Percentiles rank a stretch among this genome's conserved stretches.
Evolutionary conservation across 1,140 invertebrate species (phyloP).

Genomic region (Onthophagus taurus): DNA sequence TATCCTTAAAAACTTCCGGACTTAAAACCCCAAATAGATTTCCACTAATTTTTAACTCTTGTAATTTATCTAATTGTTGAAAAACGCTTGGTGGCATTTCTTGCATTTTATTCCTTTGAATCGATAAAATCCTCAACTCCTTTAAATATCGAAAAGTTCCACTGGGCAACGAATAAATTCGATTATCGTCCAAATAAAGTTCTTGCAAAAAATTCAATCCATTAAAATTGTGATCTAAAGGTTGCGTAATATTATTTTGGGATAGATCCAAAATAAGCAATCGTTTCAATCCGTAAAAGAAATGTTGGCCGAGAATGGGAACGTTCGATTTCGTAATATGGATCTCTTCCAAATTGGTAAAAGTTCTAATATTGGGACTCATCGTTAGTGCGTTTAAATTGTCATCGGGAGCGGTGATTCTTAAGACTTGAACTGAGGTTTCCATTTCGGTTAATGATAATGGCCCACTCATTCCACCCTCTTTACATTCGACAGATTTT

Average conservation of each 20-base stretch:
- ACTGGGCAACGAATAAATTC: conserved; percentile 59
- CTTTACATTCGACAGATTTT: conserved; percentile 38
- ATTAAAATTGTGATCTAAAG: conserved; percentile 74
- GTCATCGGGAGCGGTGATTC: conserved; percentile 56
- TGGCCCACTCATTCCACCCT: conserved; percentile 48
- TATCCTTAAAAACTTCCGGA: conserved; percentile 65
- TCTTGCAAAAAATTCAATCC: conserved; percentile 66
- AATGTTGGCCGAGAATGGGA: conserved; percentile 66
- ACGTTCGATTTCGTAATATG: conserved; percentile 67
- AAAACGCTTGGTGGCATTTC: conserved; percentile 59
- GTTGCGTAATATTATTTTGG: conserved; percentile 64
- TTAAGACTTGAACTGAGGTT: conserved; percentile 52
- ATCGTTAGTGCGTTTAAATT: conserved; percentile 60
- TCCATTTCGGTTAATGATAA: conserved; percentile 53
- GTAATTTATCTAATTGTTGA: conserved; percentile 54
- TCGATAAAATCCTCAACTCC: conserved; percentile 54
- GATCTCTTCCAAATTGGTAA: conserved; percentile 59
- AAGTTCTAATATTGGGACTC: conserved; percentile 59
- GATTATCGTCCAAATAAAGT: conserved; percentile 78
- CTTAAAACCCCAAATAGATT: conserved; percentile 61
- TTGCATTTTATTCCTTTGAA: conserved; percentile 60
- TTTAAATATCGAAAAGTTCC: conserved; percentile 62
- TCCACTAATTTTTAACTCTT: conserved; percentile 59
- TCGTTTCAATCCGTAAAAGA: conserved; percentile 64
- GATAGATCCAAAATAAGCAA: conserved; percentile 61